phyloP scores from a whole-genome alignment of 2,888 invertebrate genomes.

The Aricia artaxerxes region DNA sequence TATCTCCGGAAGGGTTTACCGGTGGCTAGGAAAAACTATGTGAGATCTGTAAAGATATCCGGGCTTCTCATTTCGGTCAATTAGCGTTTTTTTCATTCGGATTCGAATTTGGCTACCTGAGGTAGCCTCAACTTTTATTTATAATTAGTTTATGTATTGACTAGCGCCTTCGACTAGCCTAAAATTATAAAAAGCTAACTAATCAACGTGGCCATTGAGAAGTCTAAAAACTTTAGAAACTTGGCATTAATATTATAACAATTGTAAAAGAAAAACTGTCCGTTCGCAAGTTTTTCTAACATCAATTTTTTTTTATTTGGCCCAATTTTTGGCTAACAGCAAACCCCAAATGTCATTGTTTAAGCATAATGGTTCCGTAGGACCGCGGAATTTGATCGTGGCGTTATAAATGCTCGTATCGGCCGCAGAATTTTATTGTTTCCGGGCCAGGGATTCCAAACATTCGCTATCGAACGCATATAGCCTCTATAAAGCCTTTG shows the following conservation, averaged over 20 bases:
- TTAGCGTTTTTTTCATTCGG: too few relatives aligned
- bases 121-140: too few relatives aligned
- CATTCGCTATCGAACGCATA: conserved; percentile 22
- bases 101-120: too few relatives aligned
- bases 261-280: too few relatives aligned
- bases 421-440: conserved; percentile 25
- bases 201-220: too few relatives aligned
- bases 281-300: neutral
- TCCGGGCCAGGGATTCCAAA: conserved; percentile 24
- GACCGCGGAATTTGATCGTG: conserved; percentile 6
- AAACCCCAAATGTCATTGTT: neutral
- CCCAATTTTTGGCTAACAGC: neutral
- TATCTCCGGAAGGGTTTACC: too few relatives aligned
- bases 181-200: neutral
- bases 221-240: too few relatives aligned
- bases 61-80: too few relatives aligned
- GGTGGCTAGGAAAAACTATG: too few relatives aligned
- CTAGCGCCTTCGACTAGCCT: neutral
- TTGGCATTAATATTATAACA: too few relatives aligned
- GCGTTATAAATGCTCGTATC: conserved; percentile 20
- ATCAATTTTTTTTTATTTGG: neutral
- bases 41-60: too few relatives aligned
- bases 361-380: neutral
- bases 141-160: neutral
- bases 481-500: conserved; percentile 16